Percentiles rank a stretch among this genome's conserved stretches.
These are phyloP conservation scores for Gadus chalcogrammus DNA, from an alignment of 2,113 vertebrate species.

Conservation along the genomic window DNA sequence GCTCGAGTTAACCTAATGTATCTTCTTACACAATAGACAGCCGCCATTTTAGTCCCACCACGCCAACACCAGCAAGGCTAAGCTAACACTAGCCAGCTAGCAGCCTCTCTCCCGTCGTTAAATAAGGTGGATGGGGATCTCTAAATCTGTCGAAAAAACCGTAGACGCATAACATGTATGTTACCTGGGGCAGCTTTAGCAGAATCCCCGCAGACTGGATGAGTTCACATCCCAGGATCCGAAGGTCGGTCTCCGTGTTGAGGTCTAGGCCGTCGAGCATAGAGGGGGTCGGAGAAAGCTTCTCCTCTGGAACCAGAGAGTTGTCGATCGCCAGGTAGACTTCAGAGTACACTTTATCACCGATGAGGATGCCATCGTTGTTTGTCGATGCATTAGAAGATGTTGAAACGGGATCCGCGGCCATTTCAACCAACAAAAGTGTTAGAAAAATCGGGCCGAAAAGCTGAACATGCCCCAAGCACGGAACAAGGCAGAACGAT, in stretches of 20 bases:
- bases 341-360: constrained; percentile 91
- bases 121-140: not conserved
- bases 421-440: constrained; percentile 57
- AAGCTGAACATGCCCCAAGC: constrained; percentile 22
- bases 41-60: constrained; percentile 75
- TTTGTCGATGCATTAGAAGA: constrained; percentile 50
- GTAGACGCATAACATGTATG: not conserved
- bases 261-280: constrained; percentile 96
- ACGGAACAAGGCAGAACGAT: constrained; percentile 9
- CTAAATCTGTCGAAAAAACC: not conserved
- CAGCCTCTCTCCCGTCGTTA: constrained; percentile 4
- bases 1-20: constrained; percentile 1
- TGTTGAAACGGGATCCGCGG: constrained; percentile 58
- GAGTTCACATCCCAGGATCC: constrained; percentile 93
- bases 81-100: constrained; percentile 37
- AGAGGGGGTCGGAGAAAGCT: constrained; percentile 90
- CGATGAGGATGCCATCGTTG: constrained; percentile 87
- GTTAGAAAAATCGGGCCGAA: not conserved
- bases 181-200: constrained; percentile 89
- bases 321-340: constrained; percentile 93
- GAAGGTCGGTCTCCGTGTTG: constrained; percentile 88
- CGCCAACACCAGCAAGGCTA: constrained; percentile 39
- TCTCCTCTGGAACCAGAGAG: constrained; percentile 92
- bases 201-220: constrained; percentile 95
- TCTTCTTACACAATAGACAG: constrained; percentile 50